A percentile compares a stretch with the other conserved stretches of the same genome.
phyloP scores from a whole-genome alignment of 2,888 invertebrate genomes.

The Mythimna ferrago region DNA sequence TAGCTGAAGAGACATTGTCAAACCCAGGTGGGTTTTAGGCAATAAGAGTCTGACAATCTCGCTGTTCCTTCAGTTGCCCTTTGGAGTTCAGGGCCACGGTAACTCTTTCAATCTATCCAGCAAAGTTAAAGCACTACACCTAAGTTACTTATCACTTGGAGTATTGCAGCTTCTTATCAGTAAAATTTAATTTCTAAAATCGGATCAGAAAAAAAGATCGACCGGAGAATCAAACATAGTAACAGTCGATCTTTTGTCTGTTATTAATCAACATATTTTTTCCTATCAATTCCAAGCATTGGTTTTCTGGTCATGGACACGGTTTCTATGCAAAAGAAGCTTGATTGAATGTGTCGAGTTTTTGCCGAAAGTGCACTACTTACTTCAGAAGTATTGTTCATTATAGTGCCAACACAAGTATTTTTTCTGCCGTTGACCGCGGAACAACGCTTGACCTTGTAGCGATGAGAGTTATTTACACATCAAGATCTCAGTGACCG shows the following conservation, averaged over 20 bases:
- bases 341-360: not conserved
- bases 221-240: not conserved
- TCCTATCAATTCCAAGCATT: not conserved
- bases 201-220: not conserved
- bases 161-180: not conserved
- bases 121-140: too few relatives aligned
- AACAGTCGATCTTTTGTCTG: too few relatives aligned
- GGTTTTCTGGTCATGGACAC: slow-evolving; percentile 14
- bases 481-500: slow-evolving; percentile 28
- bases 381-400: slow-evolving; percentile 32
- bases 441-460: slow-evolving; percentile 30
- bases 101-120: too few relatives aligned
- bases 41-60: too few relatives aligned
- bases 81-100: too few relatives aligned
- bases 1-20: too few relatives aligned
- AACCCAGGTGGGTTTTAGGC: too few relatives aligned
- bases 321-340: not conserved
- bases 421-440: slow-evolving; percentile 14
- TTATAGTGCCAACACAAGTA: slow-evolving; percentile 3
- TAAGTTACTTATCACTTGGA: not conserved
- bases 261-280: not conserved
- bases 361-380: slow-evolving; percentile 16
- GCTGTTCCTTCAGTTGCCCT: too few relatives aligned
- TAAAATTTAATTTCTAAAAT: not conserved
- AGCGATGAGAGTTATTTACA: slow-evolving; percentile 44